Base-by-base conservation (phyloP, 1,140 invertebrate species). In the Papilio aristodemus region DNA sequence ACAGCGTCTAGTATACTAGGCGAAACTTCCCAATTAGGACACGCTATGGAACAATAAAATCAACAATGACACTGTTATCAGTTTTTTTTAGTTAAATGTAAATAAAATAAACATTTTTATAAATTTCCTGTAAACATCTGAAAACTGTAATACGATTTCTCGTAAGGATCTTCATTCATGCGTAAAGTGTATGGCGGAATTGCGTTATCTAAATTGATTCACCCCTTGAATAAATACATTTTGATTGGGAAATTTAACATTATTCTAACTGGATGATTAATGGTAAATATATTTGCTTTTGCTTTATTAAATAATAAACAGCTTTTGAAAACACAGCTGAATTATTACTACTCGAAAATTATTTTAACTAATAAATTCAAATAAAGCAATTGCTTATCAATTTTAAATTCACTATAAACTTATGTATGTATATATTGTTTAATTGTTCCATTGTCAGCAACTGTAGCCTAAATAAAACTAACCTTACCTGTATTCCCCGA, bases 221-320 rank as follows among this genome's bases (percentile, higher is more conserved):
- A 22, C 17, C 43, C 46, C 19, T 50, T 50, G 46, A 50, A 50
- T 50, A 50, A 50, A 50, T 50, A 50, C 46, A 50, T 50, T 22
- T 50, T 50, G 46, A 50, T 50, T 50, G 46, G 41, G 14, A 46
- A 46, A 22, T 50, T 22, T 50, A 50, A 50, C n/a, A 19, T 46
- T 46, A 46, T 46, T 22, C 19, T 10, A 50, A 50, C 46, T 22
- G 46, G 19, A 50, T 50, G 19, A 50, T 50, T 54, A 25, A 25
- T 54, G 46, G 19, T 54, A 54, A 54, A 25, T 54, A 54, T 22
- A 54, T 19, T 46, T 46, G 17, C 43, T 14, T 46, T 46, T 19
- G 17, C n/a, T n/a, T n/a, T n/a, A n/a, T n/a, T n/a, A n/a, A n/a
- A n/a, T n/a, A n/a, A n/a, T n/a, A n/a, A n/a, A n/a, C n/a, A n/a